These are phyloP conservation scores for Crocidura indochinensis DNA, from an alignment of 2,797 vertebrate species.

Conservation along the genomic window DNA sequence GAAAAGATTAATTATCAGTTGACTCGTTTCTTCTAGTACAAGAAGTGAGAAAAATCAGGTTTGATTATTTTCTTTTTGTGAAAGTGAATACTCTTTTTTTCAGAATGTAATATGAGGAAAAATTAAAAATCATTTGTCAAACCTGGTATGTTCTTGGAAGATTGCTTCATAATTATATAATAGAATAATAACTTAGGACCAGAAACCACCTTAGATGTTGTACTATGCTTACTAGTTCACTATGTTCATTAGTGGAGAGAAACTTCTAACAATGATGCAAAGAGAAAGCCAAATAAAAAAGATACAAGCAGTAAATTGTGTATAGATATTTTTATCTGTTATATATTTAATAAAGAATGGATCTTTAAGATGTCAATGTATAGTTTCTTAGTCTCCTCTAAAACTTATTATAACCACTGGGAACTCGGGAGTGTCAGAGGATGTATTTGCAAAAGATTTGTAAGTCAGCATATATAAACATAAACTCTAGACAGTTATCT, in stretches of 20 bases:
- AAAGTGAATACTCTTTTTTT: conserved; percentile 5
- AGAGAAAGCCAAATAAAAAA: not conserved
- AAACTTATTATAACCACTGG: not conserved
- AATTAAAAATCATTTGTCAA: conserved; percentile 24
- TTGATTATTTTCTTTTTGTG: not conserved
- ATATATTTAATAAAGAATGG: too few relatives aligned
- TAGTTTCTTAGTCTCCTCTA: not conserved
- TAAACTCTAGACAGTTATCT: not conserved
- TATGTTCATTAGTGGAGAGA: not conserved
- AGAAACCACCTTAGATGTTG: not conserved
- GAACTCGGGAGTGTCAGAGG: not conserved
- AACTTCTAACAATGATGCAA: not conserved
- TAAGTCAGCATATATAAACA: not conserved
- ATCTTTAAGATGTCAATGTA: not conserved
- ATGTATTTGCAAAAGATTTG: not conserved
- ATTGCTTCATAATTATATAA: not conserved
- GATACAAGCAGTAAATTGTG: not conserved
- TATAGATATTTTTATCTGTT: too few relatives aligned
- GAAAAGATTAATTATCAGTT: not conserved
- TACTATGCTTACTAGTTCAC: too few relatives aligned
- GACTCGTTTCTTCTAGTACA: not conserved
- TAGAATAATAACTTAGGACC: not conserved
- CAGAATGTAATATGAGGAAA: not conserved
- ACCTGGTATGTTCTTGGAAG: not conserved
- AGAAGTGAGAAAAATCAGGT: not conserved